Evolutionary conservation across 2,113 vertebrate genomes (phyloP).

Genomic region (Dasyprocta punctata): DNA sequence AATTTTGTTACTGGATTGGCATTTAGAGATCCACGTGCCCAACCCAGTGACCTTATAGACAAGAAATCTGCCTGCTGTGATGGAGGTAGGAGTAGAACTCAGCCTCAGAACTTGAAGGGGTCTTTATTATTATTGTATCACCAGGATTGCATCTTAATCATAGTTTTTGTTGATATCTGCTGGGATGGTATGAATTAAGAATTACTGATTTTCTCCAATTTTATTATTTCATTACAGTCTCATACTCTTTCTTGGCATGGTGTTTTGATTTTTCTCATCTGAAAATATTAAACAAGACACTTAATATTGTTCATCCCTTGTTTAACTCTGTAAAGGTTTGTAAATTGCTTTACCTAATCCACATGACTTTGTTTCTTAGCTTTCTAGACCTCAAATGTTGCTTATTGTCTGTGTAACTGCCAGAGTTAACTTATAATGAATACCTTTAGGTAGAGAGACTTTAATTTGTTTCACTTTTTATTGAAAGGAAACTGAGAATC

Average conservation of each 20-base stretch:
- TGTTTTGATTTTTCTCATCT: constrained; percentile 30
- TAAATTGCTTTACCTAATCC: background rate
- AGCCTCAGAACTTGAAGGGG: background rate
- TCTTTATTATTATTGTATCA: background rate
- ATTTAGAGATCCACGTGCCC: background rate
- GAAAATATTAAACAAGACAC: background rate
- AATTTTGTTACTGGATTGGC: background rate
- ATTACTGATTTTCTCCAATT: background rate
- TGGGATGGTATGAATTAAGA: background rate
- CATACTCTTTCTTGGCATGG: background rate
- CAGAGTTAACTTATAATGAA: background rate
- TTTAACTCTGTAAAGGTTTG: background rate
- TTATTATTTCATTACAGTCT: background rate
- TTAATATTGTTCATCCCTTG: background rate
- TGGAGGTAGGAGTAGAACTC: background rate
- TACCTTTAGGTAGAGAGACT: background rate
- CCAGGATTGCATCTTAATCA: background rate
- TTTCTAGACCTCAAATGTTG: background rate
- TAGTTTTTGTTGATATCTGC: background rate
- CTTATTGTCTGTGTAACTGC: background rate
- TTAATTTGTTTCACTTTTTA: background rate
- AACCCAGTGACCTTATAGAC: background rate
- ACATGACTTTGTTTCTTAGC: constrained; percentile 6
- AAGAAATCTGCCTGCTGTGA: background rate
- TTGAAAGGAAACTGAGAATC: background rate